Percentiles rank a stretch among this genome's conserved stretches.
These are phyloP conservation scores for Formica selysi DNA, from an alignment of 1,140 invertebrate species.

Conservation along the genomic window DNA sequence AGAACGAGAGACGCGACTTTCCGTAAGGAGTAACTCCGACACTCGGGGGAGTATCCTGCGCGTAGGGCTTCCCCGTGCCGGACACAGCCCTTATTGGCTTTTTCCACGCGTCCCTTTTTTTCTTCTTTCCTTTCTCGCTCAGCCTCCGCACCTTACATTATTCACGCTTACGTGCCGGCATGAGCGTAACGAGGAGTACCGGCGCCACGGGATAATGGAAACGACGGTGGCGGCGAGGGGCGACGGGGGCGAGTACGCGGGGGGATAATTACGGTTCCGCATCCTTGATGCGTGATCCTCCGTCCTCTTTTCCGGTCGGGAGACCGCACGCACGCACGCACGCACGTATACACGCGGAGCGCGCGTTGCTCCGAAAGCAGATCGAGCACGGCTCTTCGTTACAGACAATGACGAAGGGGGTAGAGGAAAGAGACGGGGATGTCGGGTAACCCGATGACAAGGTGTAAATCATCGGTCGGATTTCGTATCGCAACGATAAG, in stretches of 20 bases:
- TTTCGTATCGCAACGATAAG: slow-evolving; percentile 70
- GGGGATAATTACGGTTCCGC: slow-evolving; percentile 74
- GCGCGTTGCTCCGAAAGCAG: not conserved
- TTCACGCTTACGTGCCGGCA: slow-evolving; percentile 69
- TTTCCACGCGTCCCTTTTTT: slow-evolving; percentile 62
- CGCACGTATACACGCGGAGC: not conserved
- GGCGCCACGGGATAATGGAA: slow-evolving; percentile 63
- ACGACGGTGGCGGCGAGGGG: not conserved
- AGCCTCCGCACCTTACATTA: slow-evolving; percentile 69
- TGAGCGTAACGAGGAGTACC: slow-evolving; percentile 66
- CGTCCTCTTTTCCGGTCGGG: slow-evolving; percentile 54
- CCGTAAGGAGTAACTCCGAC: slow-evolving; percentile 35
- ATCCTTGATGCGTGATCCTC: slow-evolving; percentile 65
- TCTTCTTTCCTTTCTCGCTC: not conserved
- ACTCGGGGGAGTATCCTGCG: slow-evolving; percentile 47
- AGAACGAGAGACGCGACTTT: slow-evolving; percentile 4
- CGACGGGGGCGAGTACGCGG: not conserved
- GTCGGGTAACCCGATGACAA: slow-evolving; percentile 69
- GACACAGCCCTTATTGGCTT: slow-evolving; percentile 75
- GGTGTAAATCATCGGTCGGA: slow-evolving; percentile 74
- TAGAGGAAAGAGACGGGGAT: slow-evolving; percentile 30
- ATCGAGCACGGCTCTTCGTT: slow-evolving; percentile 27
- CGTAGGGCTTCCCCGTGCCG: slow-evolving; percentile 59
- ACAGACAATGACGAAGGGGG: slow-evolving; percentile 47
- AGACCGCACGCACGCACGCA: not conserved